Percentiles rank a stretch among this genome's conserved stretches.
These are phyloP conservation scores for Pogonus chalceus DNA, from an alignment of 1,140 invertebrate genomes.

Conservation along the genomic window DNA sequence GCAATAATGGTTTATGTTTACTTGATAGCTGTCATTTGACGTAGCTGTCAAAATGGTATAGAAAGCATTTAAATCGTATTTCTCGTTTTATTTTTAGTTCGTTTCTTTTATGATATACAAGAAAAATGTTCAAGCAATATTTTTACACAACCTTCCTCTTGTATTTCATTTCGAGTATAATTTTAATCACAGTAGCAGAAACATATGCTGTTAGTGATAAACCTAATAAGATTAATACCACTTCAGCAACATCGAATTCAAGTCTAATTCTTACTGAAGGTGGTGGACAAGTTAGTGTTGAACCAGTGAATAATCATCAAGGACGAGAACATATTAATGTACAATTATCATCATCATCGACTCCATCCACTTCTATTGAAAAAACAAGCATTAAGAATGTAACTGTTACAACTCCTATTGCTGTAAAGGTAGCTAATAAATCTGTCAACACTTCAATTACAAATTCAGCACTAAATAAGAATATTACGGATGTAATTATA, in stretches of 20 bases:
- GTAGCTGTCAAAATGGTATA: constrained; percentile 1
- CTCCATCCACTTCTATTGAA: not conserved
- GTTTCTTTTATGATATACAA: not conserved
- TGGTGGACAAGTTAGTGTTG: not conserved
- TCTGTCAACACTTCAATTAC: not conserved
- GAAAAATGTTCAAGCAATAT: not conserved
- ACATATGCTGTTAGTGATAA: not conserved
- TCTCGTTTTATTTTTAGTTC: not conserved
- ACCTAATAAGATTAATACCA: not conserved
- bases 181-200: not conserved
- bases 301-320: not conserved
- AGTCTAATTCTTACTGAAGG: not conserved
- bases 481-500: not conserved
- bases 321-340: not conserved
- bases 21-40: too few species aligned
- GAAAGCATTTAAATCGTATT: not conserved
- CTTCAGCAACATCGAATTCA: not conserved
- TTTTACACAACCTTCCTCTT: not conserved
- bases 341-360: not conserved
- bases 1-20: too few species aligned
- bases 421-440: not conserved
- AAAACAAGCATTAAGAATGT: not conserved
- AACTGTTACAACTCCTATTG: not conserved
- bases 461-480: not conserved
- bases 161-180: not conserved